Evolutionary conservation across 1,140 invertebrate species (phyloP).

Genomic region (Drosophila santomea): DNA sequence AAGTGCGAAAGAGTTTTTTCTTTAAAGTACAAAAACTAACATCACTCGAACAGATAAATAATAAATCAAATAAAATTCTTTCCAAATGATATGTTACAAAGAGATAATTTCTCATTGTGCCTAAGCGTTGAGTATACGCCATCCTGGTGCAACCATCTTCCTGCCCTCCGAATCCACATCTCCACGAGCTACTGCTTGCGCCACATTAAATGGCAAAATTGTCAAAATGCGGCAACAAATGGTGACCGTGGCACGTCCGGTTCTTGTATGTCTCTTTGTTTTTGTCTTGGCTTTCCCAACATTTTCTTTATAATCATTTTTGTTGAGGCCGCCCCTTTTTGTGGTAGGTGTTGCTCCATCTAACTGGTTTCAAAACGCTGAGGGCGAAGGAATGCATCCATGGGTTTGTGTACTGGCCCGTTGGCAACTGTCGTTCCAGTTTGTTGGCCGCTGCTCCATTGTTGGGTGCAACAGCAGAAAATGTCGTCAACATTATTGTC

Average conservation of each 20-base stretch:
- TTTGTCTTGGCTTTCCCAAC: constrained; percentile 8
- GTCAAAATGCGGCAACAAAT: constrained; percentile 77
- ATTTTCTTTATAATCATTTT: constrained; percentile 35
- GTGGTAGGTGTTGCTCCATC: constrained; percentile 34
- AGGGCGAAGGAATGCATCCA: constrained; percentile 15
- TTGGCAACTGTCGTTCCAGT: constrained; percentile 57
- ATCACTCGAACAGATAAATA: no score
- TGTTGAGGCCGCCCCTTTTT: constrained; percentile 28
- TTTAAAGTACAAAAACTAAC: neutral
- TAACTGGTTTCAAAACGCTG: constrained; percentile 16
- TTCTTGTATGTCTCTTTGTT: constrained; percentile 24
- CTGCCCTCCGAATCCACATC: constrained; percentile 1
- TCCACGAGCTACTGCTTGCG: constrained; percentile 31
- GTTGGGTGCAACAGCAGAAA: constrained; percentile 73
- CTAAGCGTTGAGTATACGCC: constrained; percentile 9
- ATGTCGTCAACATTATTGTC: constrained; percentile 67
- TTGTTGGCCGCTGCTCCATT: constrained; percentile 37
- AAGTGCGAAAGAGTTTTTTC: no score
- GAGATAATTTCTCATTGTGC: constrained; percentile 38
- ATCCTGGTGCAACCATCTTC: constrained; percentile 12
- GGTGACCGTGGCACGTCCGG: constrained; percentile 63
- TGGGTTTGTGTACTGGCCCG: constrained; percentile 31
- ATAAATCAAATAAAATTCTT: no score
- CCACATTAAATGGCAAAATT: constrained; percentile 69
- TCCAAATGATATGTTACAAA: neutral